These are phyloP conservation scores for Hyles vespertilio DNA, from an alignment of 1,140 invertebrate species.

Conservation along the genomic window DNA sequence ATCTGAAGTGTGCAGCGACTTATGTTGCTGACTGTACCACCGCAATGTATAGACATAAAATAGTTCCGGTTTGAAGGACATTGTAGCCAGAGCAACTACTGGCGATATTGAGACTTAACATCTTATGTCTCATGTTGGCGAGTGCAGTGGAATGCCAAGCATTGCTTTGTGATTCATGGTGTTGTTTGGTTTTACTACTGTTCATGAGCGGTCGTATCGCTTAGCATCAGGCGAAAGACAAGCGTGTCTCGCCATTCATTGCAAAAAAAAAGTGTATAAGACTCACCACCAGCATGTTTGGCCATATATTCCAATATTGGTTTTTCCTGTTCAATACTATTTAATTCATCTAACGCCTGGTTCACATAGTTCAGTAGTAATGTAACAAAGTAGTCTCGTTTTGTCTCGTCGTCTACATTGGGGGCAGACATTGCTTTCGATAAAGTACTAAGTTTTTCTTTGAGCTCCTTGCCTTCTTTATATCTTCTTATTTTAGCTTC, in stretches of 20 bases:
- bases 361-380: constrained; percentile 86
- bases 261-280: constrained; percentile 18
- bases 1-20: too few species aligned
- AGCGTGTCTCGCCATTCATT: neutral
- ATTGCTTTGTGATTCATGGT: too few species aligned
- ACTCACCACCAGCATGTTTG: constrained; percentile 67
- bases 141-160: too few species aligned
- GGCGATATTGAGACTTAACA: too few species aligned
- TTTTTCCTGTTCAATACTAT: constrained; percentile 83
- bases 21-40: too few species aligned
- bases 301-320: constrained; percentile 84
- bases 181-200: too few species aligned
- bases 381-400: constrained; percentile 89
- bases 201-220: too few species aligned
- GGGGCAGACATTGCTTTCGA: constrained; percentile 79
- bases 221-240: too few species aligned
- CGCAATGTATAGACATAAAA: too few species aligned
- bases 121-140: too few species aligned
- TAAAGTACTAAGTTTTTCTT: constrained; percentile 81
- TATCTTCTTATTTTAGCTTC: constrained; percentile 85
- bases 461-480: constrained; percentile 87
- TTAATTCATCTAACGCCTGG: constrained; percentile 86
- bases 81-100: too few species aligned
- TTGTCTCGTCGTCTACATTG: constrained; percentile 86
- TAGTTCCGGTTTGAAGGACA: too few species aligned